Conservation (phyloP, 2,888 invertebrate genomes). For the Pimpla rufipes region DNA sequence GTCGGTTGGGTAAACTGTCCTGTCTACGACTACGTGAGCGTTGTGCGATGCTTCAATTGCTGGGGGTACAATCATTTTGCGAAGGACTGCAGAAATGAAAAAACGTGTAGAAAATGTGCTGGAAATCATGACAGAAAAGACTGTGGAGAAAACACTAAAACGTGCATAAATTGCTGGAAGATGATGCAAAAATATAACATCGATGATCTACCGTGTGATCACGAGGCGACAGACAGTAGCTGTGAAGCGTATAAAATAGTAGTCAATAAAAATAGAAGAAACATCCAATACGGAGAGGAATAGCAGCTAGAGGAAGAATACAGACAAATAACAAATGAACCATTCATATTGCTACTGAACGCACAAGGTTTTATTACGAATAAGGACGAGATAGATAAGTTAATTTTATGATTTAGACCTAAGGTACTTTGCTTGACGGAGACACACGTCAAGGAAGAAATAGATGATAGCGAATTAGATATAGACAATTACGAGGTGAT, state of each 20-base stretch:
- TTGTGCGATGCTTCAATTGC: constrained; percentile 24
- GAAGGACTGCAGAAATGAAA: too few species aligned
- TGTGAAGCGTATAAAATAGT: constrained; percentile 30
- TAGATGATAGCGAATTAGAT: background rate
- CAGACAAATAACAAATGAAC: too few species aligned
- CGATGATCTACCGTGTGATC: background rate
- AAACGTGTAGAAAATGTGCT: constrained; percentile 1
- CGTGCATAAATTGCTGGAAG: constrained; percentile 20
- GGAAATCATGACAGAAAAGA: constrained; percentile 12
- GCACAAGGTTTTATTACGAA: constrained; percentile 27
- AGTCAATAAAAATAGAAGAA: constrained; percentile 25
- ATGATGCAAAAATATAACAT: constrained; percentile 12
- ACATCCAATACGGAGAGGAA: constrained; percentile 27
- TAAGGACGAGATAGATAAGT: constrained; percentile 21
- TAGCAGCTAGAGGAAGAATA: constrained; percentile 38
- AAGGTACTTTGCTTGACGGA: constrained; percentile 7
- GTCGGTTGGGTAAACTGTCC: constrained; percentile 34
- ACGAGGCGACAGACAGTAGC: constrained; percentile 23
- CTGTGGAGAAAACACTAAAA: background rate
- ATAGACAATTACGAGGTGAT: constrained; percentile 2
- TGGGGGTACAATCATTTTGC: constrained; percentile 31
- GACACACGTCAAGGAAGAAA: constrained; percentile 10
- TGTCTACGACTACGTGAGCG: constrained; percentile 30
- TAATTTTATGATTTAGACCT: background rate
- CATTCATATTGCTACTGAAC: constrained; percentile 36